These are phyloP conservation scores for Pangasius krempfi DNA, from an alignment of 2,797 vertebrate species.

Conservation along the genomic window DNA sequence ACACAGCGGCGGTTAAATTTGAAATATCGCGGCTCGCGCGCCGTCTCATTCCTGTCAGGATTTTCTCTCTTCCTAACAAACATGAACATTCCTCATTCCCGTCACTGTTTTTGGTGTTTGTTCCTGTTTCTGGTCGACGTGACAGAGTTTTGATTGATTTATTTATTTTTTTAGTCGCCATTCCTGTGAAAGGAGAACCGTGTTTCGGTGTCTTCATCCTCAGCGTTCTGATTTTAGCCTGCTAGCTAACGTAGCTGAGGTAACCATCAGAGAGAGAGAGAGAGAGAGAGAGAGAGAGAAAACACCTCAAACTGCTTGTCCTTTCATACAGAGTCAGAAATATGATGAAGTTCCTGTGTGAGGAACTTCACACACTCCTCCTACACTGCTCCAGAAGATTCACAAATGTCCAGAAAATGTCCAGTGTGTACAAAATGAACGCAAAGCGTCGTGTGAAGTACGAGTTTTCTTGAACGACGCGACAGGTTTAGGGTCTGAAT, in stretches of 20 bases:
- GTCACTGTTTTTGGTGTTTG: neutral
- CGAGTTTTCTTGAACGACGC: neutral
- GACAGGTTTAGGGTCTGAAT: neutral
- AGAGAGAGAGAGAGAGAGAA: neutral
- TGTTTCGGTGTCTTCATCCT: neutral
- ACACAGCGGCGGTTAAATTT: conserved; percentile 5
- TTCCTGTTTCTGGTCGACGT: neutral
- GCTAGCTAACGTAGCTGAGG: neutral
- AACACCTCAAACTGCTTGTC: neutral
- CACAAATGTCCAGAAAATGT: neutral
- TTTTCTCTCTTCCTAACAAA: neutral
- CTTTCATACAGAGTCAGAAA: neutral
- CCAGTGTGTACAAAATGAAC: neutral
- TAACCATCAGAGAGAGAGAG: neutral
- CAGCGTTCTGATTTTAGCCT: neutral
- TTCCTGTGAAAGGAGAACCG: neutral
- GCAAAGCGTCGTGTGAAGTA: neutral
- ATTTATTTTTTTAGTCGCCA: neutral
- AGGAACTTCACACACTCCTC: neutral
- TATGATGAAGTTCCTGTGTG: neutral
- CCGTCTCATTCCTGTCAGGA: neutral
- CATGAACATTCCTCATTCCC: neutral
- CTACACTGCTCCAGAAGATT: neutral
- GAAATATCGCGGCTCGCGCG: neutral
- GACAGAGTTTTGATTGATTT: no score